Base-by-base conservation (phyloP, 1,140 invertebrate genomes). In the Sitodiplosis mosellana region DNA sequence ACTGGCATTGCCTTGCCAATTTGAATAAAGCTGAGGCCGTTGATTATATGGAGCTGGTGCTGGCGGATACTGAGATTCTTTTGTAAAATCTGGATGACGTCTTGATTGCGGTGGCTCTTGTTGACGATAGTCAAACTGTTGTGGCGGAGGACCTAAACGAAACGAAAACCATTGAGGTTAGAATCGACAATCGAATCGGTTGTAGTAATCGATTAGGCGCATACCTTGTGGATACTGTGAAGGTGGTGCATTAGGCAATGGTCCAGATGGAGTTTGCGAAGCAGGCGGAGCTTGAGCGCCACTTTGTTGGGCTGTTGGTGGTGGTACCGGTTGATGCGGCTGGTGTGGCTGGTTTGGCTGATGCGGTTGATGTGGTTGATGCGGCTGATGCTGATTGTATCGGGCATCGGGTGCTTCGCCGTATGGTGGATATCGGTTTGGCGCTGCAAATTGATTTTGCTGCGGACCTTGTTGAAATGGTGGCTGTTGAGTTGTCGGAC, bases 51-150 rank as follows among this genome's bases (percentile, higher is more conserved):
- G 27, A 27, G 56, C 57, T 38, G 37, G 40, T 20, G 69, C 68
- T 50, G 73, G 69, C 64, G 76, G 78, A n/a, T 67, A 59, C 52
- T 74, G 76, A 53, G 78, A 74, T 59, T 87, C 83, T 70, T 83
- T 84, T 55, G 81, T 76, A 71, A 88, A 88, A 66, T 87, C 84
- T 40, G 83, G 85, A 70, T 87, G 85, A 55, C 85, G 68, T 46
- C 83, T 73, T 20, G 83, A 81, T 57, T 82, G 80, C 22, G 20
- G 14, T 43, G 40, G 5, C 11, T 36, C 33, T 33, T 48, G 20
- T 47, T 62, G 43, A 4, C 21, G 20, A 45, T 45, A 27, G n/a
- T 45, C 20, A 54, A 57, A 60, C 64, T 47, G 59, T 53, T 53
- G 61, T 56, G 45, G 56, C 19, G 46, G 46, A 33, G 37, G 37